Base-by-base conservation (phyloP, 2,888 invertebrate genomes). In the Cataglyphis livida region DNA sequence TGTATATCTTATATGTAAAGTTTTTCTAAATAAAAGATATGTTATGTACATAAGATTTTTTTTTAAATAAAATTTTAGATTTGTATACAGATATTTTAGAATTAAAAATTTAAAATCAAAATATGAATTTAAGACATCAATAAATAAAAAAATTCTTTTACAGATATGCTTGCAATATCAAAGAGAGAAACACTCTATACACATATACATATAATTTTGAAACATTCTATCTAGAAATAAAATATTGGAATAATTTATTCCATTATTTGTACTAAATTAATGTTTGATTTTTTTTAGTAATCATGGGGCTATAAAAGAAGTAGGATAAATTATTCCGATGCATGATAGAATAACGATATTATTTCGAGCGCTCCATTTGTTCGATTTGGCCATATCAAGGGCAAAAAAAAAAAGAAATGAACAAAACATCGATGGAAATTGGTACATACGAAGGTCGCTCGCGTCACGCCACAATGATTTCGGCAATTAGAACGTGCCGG, bases 371-470 rank as follows among this genome's bases (percentile, higher is more conserved):
- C 18, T 54, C 57, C 59, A 75, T 76, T 64, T 61, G 44, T 82
- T 68, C 61, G 82, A 82, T 68, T 25, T 59, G n/a, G 48, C 4
- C 10, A 51, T 7, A n/a, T 51, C 51, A 51, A 7, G n/a, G 25
- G 21, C n/a, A 28, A n/a, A 12, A 28, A 64, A 54, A 73, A 66
- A 57, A 75, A n/a, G 18, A 18, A 64, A 59, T 21, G 51, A 41
- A 48, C 21, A 66, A 65, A 71, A 61, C 28, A 57, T 71, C 44
- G 70, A 73, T 73, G 54, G 70, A 28, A 79, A 79, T 79, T 62
- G 84, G 35, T 51, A 76, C 82, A 51, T n/a, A 35, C 76, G 70
- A 85, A 85, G 81, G 81, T 82, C 83, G 76, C 64, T 79, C 75
- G 70, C 85, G 84, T 87, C 71, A 82, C 71, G 84, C 74, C 57